Base-by-base conservation (phyloP, 2,888 invertebrate species). In the Dolichopus griseipennis region DNA sequence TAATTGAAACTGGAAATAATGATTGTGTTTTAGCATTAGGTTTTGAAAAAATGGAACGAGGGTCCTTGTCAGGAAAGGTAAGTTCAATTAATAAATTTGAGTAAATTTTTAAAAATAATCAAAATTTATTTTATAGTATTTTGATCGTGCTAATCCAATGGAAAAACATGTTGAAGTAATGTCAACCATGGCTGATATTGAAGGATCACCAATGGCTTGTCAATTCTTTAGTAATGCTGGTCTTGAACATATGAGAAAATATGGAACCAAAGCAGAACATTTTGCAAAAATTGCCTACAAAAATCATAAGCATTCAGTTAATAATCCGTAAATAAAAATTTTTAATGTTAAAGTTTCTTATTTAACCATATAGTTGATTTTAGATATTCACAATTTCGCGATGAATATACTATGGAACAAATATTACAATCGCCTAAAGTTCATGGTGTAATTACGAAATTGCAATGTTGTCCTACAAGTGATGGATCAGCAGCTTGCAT, bases 201-300 rank as follows among this genome's bases (percentile, higher is more conserved):
- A 90, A 61, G 86, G 87, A 18, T 88, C 92, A 0, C 98, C 99
- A 0, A 86, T 97, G 74, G 90, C 96, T 0, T 92, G 97, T 0
- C 98, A 98, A 81, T 86, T 97, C 83, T 99, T 99, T 82, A 98
- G 96, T 41, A 96, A 95, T 81, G 98, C 98, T 67, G 98, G 92
- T 15, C 83, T 88, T 65, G 98, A 99, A 77, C 97, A 99, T 77
- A 97, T 81, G 78, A 74, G 73, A 69, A 81, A 79, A 65, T 97
- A 95, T 82, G 97, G 97, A 62, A 94, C 96, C 0, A 95, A 88
- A 71, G 88, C 92, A 20, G 88, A 93, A 72, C 98, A 98, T 77
- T 91, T 98, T 77, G 98, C 95, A 1, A 99, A 98, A 83, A 96
- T 99, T 76, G 99, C 98, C 0, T 91, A 91, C 78, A 99, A 99